Conservation (phyloP, 2,888 invertebrate genomes). For the Fragum sueziense region DNA sequence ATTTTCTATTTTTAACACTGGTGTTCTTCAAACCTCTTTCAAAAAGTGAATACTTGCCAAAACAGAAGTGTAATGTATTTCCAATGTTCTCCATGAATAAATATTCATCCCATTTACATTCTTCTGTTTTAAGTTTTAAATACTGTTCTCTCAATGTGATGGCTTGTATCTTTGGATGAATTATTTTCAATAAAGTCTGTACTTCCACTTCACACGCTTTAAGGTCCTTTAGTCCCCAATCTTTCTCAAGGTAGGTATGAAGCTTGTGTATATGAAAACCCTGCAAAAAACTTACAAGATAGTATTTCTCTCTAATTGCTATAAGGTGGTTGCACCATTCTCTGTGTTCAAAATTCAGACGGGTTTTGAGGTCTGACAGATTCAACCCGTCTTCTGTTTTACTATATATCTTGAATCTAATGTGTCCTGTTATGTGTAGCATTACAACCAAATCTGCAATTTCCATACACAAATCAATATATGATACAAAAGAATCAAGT, state of each 20-base stretch:
- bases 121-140: neutral
- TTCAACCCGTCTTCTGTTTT: neutral
- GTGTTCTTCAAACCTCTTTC: slow-evolving; percentile 22
- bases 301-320: slow-evolving; percentile 34
- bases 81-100: slow-evolving; percentile 43
- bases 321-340: slow-evolving; percentile 51
- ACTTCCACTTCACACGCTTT: slow-evolving; percentile 13
- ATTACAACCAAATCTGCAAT: slow-evolving; percentile 31
- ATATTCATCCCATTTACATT: neutral
- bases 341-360: slow-evolving; percentile 24
- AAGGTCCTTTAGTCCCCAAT: neutral
- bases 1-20: slow-evolving; percentile 15
- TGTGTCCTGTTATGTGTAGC: slow-evolving; percentile 51
- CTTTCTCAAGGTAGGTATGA: slow-evolving; percentile 43
- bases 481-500: slow-evolving; percentile 30
- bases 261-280: slow-evolving; percentile 58
- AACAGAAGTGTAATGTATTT: slow-evolving; percentile 37
- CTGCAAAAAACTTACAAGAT: slow-evolving; percentile 59
- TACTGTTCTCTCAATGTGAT: neutral
- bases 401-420: slow-evolving; percentile 28
- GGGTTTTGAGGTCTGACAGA: slow-evolving; percentile 9
- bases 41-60: slow-evolving; percentile 19
- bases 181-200: slow-evolving; percentile 47
- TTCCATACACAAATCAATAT: slow-evolving; percentile 44
- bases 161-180: slow-evolving; percentile 44